Percentiles rank a stretch among this genome's conserved stretches.
These are phyloP conservation scores for Eilema depressum DNA, from an alignment of 2,888 invertebrate genomes.

Conservation along the genomic window DNA sequence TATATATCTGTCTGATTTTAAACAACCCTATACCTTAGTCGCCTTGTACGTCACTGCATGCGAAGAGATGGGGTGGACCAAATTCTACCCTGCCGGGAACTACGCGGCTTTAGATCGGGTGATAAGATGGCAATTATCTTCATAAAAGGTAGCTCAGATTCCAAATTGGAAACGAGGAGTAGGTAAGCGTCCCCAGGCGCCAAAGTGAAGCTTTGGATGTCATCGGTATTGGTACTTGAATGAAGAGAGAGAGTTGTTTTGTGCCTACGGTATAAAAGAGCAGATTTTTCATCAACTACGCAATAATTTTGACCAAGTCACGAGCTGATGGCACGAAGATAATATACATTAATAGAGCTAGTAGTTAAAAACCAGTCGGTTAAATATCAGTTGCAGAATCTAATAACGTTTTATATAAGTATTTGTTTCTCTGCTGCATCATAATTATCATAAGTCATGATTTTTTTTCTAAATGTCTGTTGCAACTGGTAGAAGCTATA, in stretches of 20 bases:
- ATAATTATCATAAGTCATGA: background rate
- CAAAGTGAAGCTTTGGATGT: background rate
- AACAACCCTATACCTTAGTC: too few relatives aligned
- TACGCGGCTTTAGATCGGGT: too few relatives aligned
- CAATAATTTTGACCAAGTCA: slow-evolving; percentile 33
- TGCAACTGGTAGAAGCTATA: background rate
- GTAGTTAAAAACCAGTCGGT: slow-evolving; percentile 35
- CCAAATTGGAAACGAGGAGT: too few relatives aligned
- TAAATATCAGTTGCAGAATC: slow-evolving; percentile 29
- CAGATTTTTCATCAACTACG: slow-evolving; percentile 8
- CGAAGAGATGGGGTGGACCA: too few relatives aligned
- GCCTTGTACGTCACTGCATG: too few relatives aligned
- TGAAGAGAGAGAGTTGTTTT: background rate
- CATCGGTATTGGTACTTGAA: background rate
- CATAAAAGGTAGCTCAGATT: too few relatives aligned
- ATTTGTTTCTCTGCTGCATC: too few relatives aligned
- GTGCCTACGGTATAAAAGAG: background rate
- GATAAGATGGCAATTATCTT: too few relatives aligned
- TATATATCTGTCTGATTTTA: too few relatives aligned
- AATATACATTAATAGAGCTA: slow-evolving; percentile 26
- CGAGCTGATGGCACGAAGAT: slow-evolving; percentile 26
- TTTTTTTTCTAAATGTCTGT: background rate
- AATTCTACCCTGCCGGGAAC: too few relatives aligned
- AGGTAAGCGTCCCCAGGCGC: too few relatives aligned
- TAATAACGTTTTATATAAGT: background rate